Conservation (phyloP, 1,140 invertebrate genomes). For the Gonioctena quinquepunctata region DNA sequence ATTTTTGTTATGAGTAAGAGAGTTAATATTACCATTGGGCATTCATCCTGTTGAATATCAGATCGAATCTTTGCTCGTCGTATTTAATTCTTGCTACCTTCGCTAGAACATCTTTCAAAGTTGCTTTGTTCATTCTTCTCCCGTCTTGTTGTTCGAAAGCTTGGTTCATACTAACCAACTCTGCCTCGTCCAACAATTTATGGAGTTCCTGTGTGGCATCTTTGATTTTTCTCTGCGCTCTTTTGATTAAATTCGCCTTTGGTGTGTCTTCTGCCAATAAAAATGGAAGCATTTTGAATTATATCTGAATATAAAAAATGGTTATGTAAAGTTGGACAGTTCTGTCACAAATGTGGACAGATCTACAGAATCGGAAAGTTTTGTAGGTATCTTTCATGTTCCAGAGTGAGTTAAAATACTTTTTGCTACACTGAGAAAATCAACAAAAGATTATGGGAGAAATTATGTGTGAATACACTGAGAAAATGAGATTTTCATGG, state of each 20-base stretch:
- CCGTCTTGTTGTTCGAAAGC: conserved; percentile 40
- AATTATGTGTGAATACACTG: too few relatives aligned
- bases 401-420: too few relatives aligned
- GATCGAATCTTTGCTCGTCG: conserved; percentile 37
- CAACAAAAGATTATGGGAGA: too few relatives aligned
- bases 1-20: too few relatives aligned
- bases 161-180: conserved; percentile 41
- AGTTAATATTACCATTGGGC: conserved; percentile 34
- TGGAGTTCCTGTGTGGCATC: conserved; percentile 26
- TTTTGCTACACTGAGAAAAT: too few relatives aligned
- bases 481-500: too few relatives aligned
- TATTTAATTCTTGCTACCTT: conserved; percentile 37
- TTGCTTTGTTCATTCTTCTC: conserved; percentile 34
- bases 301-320: too few relatives aligned
- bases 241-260: background rate
- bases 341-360: too few relatives aligned
- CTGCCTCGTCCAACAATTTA: conserved; percentile 39
- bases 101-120: conserved; percentile 36
- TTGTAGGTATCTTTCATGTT: too few relatives aligned
- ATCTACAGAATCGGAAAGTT: too few relatives aligned
- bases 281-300: background rate
- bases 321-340: too few relatives aligned
- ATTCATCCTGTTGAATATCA: conserved; percentile 45
- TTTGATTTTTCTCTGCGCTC: background rate
- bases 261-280: background rate